Evolutionary conservation across 2,113 vertebrate species (phyloP).

Genomic region (Todiramphus chloris): DNA sequence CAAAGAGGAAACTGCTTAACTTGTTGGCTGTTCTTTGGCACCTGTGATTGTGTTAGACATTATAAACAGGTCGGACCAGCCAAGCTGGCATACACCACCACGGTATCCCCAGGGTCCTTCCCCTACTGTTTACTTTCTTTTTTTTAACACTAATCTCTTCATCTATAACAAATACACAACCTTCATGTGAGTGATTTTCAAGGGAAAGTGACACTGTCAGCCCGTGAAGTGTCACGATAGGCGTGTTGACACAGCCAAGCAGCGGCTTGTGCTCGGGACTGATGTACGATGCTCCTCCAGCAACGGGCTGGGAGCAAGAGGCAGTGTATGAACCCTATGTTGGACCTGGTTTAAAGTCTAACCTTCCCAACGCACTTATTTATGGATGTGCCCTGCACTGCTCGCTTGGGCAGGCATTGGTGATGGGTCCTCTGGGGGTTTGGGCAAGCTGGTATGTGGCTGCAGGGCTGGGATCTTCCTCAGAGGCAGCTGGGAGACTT

Average conservation of each 20-base stretch:
- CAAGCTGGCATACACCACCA: not conserved
- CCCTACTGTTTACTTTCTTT: slow-evolving; percentile 14
- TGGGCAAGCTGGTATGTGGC: not conserved
- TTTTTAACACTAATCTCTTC: slow-evolving; percentile 14
- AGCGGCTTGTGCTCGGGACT: accelerated
- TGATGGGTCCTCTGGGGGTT: not conserved
- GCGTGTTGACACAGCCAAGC: not conserved
- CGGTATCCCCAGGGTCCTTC: slow-evolving; percentile 9
- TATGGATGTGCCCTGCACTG: not conserved
- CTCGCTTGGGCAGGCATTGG: accelerated
- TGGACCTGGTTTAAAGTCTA: not conserved
- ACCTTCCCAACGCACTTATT: not conserved
- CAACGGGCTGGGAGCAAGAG: not conserved
- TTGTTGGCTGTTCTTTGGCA: slow-evolving; percentile 45
- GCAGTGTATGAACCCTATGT: not conserved
- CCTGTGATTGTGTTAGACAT: slow-evolving; percentile 6
- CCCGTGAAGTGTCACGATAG: not conserved
- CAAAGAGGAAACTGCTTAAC: slow-evolving; percentile 23
- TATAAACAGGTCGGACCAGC: slow-evolving; percentile 40
- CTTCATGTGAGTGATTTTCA: not conserved
- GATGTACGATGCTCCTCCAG: not conserved
- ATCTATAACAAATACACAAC: slow-evolving; percentile 25
- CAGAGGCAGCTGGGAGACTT: not conserved
- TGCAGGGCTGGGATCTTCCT: not conserved
- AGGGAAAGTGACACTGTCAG: not conserved